These are phyloP conservation scores for Tetranychus urticae DNA, from an alignment of 1,140 invertebrate genomes.

Conservation along the genomic window DNA sequence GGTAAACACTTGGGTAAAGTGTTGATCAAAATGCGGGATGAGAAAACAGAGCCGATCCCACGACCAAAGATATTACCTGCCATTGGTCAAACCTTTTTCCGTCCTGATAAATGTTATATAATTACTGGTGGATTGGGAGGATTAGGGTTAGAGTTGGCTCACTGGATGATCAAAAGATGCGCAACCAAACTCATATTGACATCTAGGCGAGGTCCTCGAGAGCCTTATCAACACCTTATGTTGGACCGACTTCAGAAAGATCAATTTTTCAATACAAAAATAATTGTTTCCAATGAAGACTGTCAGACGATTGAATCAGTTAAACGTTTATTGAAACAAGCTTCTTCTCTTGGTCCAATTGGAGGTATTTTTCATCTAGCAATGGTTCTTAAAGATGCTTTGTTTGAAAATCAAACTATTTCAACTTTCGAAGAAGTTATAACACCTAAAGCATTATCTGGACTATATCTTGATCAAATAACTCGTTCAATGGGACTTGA, in stretches of 20 bases:
- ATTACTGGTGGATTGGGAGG: conserved; percentile 32
- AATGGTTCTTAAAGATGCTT: conserved; percentile 47
- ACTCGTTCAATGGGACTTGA: conserved; percentile 41
- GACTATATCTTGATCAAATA: conserved; percentile 43
- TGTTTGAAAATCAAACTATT: conserved; percentile 63
- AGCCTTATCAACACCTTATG: conserved; percentile 24
- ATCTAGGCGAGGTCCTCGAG: conserved; percentile 25
- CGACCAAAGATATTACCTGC: conserved; percentile 10
- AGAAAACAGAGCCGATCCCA: neutral
- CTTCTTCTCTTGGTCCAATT: conserved; percentile 34
- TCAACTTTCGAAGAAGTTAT: conserved; percentile 45
- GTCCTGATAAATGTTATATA: conserved; percentile 17
- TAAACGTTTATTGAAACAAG: conserved; percentile 18
- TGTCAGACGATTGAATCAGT: conserved; percentile 36
- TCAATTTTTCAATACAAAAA: neutral
- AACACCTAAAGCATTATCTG: conserved; percentile 34
- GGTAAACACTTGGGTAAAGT: conserved; percentile 95
- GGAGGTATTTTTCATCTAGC: conserved; percentile 66
- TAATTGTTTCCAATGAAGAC: conserved; percentile 43
- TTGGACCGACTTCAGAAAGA: conserved; percentile 9
- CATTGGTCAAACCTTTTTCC: conserved; percentile 24
- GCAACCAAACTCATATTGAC: conserved; percentile 26
- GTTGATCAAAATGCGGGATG: conserved; percentile 12
- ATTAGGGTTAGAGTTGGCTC: conserved; percentile 29
- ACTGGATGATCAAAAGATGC: conserved; percentile 29